These are phyloP conservation scores for Sebastiscus tertius DNA, from an alignment of 2,797 vertebrate species.

Conservation along the genomic window DNA sequence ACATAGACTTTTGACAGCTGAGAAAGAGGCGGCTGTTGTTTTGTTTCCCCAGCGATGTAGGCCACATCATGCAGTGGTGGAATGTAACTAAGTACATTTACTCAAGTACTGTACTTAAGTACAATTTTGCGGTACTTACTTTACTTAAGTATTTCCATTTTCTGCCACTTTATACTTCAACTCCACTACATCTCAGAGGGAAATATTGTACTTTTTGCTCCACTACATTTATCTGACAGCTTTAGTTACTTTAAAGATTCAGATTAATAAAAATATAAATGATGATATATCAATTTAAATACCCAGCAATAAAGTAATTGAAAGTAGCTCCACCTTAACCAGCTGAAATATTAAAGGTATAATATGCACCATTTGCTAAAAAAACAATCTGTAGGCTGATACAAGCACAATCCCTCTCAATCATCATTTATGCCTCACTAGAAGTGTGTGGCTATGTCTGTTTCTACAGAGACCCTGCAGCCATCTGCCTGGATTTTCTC, in stretches of 20 bases:
- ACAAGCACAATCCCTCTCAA: too few species aligned
- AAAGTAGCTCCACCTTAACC: neutral
- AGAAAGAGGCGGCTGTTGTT: neutral
- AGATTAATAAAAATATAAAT: neutral
- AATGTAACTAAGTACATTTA: neutral
- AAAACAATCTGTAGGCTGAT: too few species aligned
- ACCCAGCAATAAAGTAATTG: neutral
- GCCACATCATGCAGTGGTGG: neutral
- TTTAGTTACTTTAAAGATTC: neutral
- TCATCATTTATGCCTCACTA: too few species aligned
- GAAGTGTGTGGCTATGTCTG: too few species aligned
- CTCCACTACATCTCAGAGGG: neutral
- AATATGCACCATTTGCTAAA: too few species aligned
- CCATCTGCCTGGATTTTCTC: too few species aligned
- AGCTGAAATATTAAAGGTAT: neutral
- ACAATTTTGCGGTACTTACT: neutral
- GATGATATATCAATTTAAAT: neutral
- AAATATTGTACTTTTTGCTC: neutral
- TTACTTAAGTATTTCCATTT: too few species aligned
- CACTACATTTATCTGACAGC: neutral
- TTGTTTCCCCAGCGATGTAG: neutral
- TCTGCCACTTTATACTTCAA: too few species aligned
- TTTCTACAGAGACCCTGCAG: too few species aligned
- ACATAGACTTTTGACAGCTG: neutral
- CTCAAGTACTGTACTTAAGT: neutral